These are phyloP conservation scores for Coelopa pilipes DNA, from an alignment of 2,888 invertebrate genomes.

Conservation along the genomic window DNA sequence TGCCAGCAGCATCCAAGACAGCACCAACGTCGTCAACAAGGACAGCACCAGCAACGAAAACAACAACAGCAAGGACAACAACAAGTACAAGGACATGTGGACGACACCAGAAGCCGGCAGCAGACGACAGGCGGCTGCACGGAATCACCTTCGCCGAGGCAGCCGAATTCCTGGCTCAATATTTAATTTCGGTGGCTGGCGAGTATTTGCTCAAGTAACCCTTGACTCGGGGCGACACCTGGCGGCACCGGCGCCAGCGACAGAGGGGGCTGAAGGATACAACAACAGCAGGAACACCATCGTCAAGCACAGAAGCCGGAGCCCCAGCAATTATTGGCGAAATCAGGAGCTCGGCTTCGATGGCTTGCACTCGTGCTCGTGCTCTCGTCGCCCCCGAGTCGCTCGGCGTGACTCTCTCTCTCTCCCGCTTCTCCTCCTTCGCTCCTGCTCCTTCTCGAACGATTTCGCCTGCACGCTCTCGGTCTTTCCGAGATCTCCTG, in stretches of 20 bases:
- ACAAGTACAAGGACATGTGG: conserved; percentile 1
- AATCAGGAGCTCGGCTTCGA: conserved; percentile 45
- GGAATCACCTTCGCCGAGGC: conserved; percentile 3
- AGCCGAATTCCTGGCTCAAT: conserved; percentile 47
- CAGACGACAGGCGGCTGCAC: not conserved
- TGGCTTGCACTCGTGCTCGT: not conserved
- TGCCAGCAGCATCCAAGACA: conserved; percentile 1
- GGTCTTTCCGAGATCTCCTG: not conserved
- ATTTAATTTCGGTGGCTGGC: conserved; percentile 46
- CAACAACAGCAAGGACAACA: not conserved
- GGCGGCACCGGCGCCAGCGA: not conserved
- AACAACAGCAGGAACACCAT: not conserved
- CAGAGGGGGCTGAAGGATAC: too few species aligned
- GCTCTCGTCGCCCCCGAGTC: not conserved
- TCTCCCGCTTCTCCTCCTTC: not conserved
- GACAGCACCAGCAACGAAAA: not conserved
- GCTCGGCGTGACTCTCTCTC: too few species aligned
- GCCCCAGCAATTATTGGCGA: conserved; percentile 31
- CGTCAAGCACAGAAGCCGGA: not conserved
- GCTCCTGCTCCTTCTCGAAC: conserved; percentile 15
- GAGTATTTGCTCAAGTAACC: conserved; percentile 37
- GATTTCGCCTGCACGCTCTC: conserved; percentile 44
- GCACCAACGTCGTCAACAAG: too few species aligned
- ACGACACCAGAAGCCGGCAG: not conserved
- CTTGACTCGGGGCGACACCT: conserved; percentile 33